Evolutionary conservation across 2,888 invertebrate genomes (phyloP).

Genomic region (Pyrocoelia pectoralis): DNA sequence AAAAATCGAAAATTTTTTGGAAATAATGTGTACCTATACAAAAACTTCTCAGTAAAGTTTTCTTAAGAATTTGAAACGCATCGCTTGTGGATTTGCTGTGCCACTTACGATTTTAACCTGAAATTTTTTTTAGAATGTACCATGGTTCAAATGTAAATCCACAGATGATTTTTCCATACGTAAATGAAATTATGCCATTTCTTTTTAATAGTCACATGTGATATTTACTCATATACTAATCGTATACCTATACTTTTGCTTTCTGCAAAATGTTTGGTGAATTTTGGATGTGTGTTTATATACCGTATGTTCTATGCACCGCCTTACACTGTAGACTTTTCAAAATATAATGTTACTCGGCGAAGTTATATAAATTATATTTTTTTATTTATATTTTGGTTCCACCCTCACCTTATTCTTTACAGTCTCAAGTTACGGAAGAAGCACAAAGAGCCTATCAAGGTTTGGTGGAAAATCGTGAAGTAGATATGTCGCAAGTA

Average conservation of each 20-base stretch:
- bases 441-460: slow-evolving; percentile 94
- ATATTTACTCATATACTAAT: slow-evolving; percentile 35
- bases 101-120: no score
- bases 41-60: neutral
- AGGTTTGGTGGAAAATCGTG: slow-evolving; percentile 80
- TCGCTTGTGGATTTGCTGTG: no score
- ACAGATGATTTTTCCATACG: no score
- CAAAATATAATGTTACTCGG: slow-evolving; percentile 29
- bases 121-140: no score
- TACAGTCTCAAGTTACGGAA: slow-evolving; percentile 82
- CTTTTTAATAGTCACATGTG: slow-evolving; percentile 29
- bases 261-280: neutral
- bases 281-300: slow-evolving; percentile 28
- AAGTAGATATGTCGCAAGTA: slow-evolving; percentile 55
- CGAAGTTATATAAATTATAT: slow-evolving; percentile 4
- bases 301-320: slow-evolving; percentile 25
- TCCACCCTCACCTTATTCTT: slow-evolving; percentile 47
- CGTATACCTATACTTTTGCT: neutral
- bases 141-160: no score
- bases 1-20: neutral
- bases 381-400: slow-evolving; percentile 48
- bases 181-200: no score
- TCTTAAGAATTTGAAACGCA: no score
- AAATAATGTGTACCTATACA: no score
- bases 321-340: slow-evolving; percentile 27